phyloP scores from a whole-genome alignment of 2,888 invertebrate genomes.

The Chrysotoxum bicinctum region DNA sequence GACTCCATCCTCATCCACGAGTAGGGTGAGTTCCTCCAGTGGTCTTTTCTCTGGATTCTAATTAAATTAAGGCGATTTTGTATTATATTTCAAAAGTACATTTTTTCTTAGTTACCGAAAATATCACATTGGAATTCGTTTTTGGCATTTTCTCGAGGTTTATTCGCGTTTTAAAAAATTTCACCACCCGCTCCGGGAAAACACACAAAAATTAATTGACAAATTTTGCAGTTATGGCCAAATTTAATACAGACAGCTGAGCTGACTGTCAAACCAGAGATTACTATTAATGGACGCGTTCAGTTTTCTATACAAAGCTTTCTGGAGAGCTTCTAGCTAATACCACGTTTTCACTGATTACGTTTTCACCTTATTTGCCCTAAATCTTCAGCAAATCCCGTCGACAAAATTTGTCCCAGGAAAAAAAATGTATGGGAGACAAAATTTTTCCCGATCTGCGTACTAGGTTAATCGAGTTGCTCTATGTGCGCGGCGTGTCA shows the following conservation, averaged over 20 bases:
- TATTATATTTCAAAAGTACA: neutral
- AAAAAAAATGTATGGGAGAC: too few relatives aligned
- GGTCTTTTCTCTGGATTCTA: conserved; percentile 85
- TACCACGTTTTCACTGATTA: too few relatives aligned
- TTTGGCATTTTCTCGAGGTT: conserved; percentile 19
- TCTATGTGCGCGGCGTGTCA: too few relatives aligned
- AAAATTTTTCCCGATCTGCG: too few relatives aligned
- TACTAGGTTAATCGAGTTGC: too few relatives aligned
- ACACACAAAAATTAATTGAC: neutral
- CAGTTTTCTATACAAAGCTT: too few relatives aligned
- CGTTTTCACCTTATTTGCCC: too few relatives aligned
- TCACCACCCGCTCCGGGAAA: conserved; percentile 15
- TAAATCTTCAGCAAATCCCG: too few relatives aligned
- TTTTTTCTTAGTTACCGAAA: conserved; percentile 33
- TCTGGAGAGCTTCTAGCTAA: too few relatives aligned
- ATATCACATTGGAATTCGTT: conserved; percentile 29
- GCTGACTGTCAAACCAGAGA: conserved; percentile 54
- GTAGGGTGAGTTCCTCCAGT: conserved; percentile 82
- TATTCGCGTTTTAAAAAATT: conserved; percentile 3
- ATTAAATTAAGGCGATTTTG: neutral
- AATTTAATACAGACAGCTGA: conserved; percentile 42
- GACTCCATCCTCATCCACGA: conserved; percentile 83
- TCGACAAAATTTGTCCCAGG: too few relatives aligned
- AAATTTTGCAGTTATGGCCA: neutral
- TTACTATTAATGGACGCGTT: too few relatives aligned